Evolutionary conservation across 2,888 invertebrate species (phyloP).

Genomic region (Ischnus inquisitorius): DNA sequence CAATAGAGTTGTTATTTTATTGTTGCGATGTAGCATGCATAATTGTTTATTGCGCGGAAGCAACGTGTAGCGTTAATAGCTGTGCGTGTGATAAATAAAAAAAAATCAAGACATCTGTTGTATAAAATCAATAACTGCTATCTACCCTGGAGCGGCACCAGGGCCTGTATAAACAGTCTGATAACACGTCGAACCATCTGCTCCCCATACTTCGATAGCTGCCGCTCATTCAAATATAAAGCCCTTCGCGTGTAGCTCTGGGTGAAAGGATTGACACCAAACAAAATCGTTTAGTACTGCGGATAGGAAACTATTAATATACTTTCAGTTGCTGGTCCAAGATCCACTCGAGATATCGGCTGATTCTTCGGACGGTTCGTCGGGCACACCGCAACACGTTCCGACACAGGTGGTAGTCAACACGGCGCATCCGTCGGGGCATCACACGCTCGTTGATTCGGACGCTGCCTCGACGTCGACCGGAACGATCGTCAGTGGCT

Average conservation of each 20-base stretch:
- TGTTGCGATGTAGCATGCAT: too few species aligned
- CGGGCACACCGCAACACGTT: slow-evolving; percentile 85
- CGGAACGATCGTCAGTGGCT: slow-evolving; percentile 84
- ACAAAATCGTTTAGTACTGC: background rate
- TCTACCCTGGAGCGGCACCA: slow-evolving; percentile 59
- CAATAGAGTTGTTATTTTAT: too few species aligned
- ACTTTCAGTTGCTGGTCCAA: slow-evolving; percentile 83
- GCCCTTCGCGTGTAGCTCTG: background rate
- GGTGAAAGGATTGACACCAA: background rate
- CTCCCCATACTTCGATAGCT: slow-evolving; percentile 66
- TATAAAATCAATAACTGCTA: slow-evolving; percentile 72
- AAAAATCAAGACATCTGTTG: slow-evolving; percentile 65
- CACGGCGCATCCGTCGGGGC: slow-evolving; percentile 84
- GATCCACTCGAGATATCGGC: slow-evolving; percentile 86
- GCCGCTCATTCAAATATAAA: slow-evolving; percentile 39
- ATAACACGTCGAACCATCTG: slow-evolving; percentile 75
- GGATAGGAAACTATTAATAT: slow-evolving; percentile 70
- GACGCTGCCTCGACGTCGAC: slow-evolving; percentile 86
- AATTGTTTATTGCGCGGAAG: background rate
- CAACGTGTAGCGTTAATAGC: slow-evolving; percentile 4
- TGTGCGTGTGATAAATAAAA: slow-evolving; percentile 36
- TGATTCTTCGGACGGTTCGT: slow-evolving; percentile 88
- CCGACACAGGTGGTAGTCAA: slow-evolving; percentile 85
- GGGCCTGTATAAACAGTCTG: slow-evolving; percentile 71
- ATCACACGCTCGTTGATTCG: slow-evolving; percentile 86